These are phyloP conservation scores for Stichodactyla mertensii DNA, from an alignment of 64 coral and sea anemone genomes.

Conservation along the genomic window DNA sequence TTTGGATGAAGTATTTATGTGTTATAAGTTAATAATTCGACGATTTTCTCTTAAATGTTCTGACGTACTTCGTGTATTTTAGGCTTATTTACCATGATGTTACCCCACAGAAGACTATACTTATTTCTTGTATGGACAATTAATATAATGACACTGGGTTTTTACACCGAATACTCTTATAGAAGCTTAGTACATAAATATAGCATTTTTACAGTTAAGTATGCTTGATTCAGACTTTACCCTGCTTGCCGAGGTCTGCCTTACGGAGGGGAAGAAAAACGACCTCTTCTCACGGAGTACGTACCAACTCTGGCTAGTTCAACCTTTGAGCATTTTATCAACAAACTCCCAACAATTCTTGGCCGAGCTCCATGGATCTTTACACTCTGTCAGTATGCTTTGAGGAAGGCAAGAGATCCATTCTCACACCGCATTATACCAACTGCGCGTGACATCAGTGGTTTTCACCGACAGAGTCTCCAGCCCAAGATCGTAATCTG, in stretches of 20 bases:
- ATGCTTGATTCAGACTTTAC: background rate
- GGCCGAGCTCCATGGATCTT: background rate
- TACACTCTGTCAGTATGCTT: background rate
- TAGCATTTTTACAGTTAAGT: background rate
- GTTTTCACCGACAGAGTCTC: constrained; percentile 68
- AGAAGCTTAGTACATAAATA: background rate
- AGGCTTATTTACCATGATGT: background rate
- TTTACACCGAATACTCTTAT: background rate
- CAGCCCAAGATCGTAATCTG: constrained; percentile 67
- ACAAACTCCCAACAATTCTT: background rate
- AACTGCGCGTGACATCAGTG: background rate
- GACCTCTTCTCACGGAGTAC: no score
- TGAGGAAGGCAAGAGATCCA: background rate
- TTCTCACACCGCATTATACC: background rate
- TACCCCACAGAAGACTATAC: background rate
- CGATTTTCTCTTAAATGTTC: background rate
- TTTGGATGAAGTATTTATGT: no score
- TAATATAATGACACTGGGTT: background rate
- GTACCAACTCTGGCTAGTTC: background rate
- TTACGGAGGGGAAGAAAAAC: no score
- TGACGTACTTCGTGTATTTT: background rate
- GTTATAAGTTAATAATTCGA: background rate
- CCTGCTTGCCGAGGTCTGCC: background rate
- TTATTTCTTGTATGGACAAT: background rate
- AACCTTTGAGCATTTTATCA: background rate